Evolutionary conservation across 2,888 invertebrate species (phyloP), one percentile per base, ranked within the genome.

Genomic region (Tricholauxania praeusta): DNA sequence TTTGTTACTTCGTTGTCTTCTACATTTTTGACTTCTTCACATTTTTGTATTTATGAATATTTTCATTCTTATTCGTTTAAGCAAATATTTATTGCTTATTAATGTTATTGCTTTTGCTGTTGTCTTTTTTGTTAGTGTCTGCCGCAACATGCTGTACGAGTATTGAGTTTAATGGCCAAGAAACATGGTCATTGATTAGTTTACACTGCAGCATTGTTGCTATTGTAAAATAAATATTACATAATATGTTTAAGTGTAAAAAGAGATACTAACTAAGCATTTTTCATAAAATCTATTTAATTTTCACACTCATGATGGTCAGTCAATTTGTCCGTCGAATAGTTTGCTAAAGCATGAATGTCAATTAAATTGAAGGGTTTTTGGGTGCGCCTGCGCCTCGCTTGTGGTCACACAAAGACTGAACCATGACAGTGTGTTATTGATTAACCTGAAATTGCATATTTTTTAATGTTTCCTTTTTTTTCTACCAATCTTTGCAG

Each of bases 401-500:
- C 10, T 10, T 39, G 39, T 10, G 39, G 39, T 39, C 39, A 39
- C 39, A 39, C 39, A 39, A 39, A 39, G 7, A 10, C 39, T 10
- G 39, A 7, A 39, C 39, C 39, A 39, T 39, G 10, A 39, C 10
- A 39, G 39, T 39, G 39, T 39, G 39, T 39, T 39, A 39, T 7
- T 39, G 7, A 39, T 39, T 10, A 39, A 39, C 8, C 10, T 7
- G 10, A 39, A 39, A 39, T 39, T 39, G 7, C 7, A 39, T 39
- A 8, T 39, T 39, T 57, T 57, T 19, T 3, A 22, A 15, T 32
- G 39, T 60, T 32, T 12, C n/a, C 32, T 12, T 60, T 10, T 60
- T 57, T 57, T 28, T 28, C 3, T 28, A 48, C n/a, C 15, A 55
- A 22, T 74, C 48, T 10, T 82, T 80, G 14, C 77, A 88, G 88